These are phyloP conservation scores for Alca torda DNA, from an alignment of 2,797 vertebrate genomes.

Conservation along the genomic window DNA sequence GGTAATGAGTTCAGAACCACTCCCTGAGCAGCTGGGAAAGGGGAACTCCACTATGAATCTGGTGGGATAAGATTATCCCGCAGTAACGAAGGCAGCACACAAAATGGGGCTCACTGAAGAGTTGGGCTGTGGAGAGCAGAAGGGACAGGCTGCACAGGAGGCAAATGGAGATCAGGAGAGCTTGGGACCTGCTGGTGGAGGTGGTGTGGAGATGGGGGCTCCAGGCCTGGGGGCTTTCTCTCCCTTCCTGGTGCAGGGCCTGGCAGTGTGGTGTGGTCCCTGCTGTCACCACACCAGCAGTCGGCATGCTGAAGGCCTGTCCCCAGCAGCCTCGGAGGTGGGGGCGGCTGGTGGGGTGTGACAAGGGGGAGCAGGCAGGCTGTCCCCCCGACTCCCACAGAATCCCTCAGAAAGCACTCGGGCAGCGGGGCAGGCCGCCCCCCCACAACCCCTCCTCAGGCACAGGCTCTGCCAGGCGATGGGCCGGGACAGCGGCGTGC, in stretches of 20 bases:
- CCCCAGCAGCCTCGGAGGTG: neutral
- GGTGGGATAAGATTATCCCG: neutral
- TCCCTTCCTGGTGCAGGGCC: neutral
- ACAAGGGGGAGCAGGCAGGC: too few species aligned
- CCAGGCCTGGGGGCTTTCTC: neutral
- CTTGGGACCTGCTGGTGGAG: accelerated
- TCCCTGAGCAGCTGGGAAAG: neutral
- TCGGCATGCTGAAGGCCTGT: accelerated
- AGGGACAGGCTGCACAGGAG: neutral
- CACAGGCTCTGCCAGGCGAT: neutral
- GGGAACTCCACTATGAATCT: neutral
- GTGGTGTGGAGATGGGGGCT: neutral
- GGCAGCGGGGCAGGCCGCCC: neutral
- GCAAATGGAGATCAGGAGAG: neutral
- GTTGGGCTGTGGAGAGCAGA: accelerated
- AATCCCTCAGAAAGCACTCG: neutral
- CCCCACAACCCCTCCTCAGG: too few species aligned
- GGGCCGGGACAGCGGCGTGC: too few species aligned
- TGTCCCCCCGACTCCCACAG: neutral
- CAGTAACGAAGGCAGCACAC: accelerated
- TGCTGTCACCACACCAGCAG: neutral
- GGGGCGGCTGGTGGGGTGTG: neutral
- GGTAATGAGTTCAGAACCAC: slow-evolving; percentile 23
- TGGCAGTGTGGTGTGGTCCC: accelerated
- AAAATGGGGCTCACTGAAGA: neutral